Evolutionary conservation across 1,140 invertebrate genomes (phyloP), one percentile per base, ranked within the genome.

Genomic region (Zelostemma sp.): DNA sequence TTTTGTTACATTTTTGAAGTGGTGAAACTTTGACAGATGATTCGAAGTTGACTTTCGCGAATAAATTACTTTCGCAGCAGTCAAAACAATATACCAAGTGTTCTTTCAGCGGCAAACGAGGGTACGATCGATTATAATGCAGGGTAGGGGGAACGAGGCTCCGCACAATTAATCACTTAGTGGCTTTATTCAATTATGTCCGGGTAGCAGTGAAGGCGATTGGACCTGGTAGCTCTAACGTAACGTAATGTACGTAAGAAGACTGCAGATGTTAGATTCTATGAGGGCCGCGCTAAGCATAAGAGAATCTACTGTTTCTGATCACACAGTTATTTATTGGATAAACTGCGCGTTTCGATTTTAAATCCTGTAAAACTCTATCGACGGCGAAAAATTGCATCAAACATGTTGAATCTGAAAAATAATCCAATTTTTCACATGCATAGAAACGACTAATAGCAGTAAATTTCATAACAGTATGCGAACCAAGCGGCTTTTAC

Each of bases 121-220:
- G 53, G 46, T 17, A 41, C 15, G 40, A 49, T 21, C 56, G 46
- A 58, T 58, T 56, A 66, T 66, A 67, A 53, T 49, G 50, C 47
- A 33, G 58, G 53, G 49, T 46, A 70, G 67, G 69, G 66, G 59
- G 56, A 73, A 62, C 65, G 45, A 60, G 74, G 69, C 68, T 64
- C 64, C 62, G 68, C 70, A 60, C 64, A 79, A 82, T 82, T 80
- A 82, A 80, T 82, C 80, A 80, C 73, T 81, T 77, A 78, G 75
- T 54, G 76, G 74, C 79, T 81, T 80, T 79, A 80, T 82, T 82
- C 71, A 78, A 81, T 82, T 80, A 82, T 72, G 77, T 72, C 67
- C 65, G 53, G 73, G 70, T 57, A 57, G 57, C 62, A 46, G 69
- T 65, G 67, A 72, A 74, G 61, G 69, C 47, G 64, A 74, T 69